Percentiles rank a stretch among this genome's conserved stretches.
These are phyloP conservation scores for Heliothis subflexa DNA, from an alignment of 1,140 invertebrate genomes.

Conservation along the genomic window DNA sequence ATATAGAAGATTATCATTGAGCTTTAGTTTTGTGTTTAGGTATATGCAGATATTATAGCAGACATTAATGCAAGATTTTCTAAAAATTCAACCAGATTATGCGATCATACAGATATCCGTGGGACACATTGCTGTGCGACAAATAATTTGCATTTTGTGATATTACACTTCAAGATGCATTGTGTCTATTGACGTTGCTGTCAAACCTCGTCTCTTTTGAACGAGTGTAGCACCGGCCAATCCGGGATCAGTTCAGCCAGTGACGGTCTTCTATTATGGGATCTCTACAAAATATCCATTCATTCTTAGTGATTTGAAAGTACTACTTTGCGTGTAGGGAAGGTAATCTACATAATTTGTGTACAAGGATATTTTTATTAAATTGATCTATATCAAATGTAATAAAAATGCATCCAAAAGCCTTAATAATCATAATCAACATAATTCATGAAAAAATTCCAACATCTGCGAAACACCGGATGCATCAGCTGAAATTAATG, in stretches of 20 bases:
- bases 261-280: slow-evolving; percentile 91
- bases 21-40: not conserved
- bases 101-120: slow-evolving; percentile 33
- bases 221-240: slow-evolving; percentile 97
- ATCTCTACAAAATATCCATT: slow-evolving; percentile 83
- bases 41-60: slow-evolving; percentile 4
- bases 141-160: slow-evolving; percentile 72
- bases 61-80: slow-evolving; percentile 44
- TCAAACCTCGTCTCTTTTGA: slow-evolving; percentile 92
- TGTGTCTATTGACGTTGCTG: slow-evolving; percentile 77
- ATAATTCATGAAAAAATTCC: slow-evolving; percentile 65
- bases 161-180: slow-evolving; percentile 77
- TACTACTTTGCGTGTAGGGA: not conserved
- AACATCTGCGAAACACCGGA: slow-evolving; percentile 80
- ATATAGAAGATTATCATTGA: not conserved
- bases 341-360: not conserved
- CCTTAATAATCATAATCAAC: slow-evolving; percentile 19
- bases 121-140: slow-evolving; percentile 64
- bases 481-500: slow-evolving; percentile 80
- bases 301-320: slow-evolving; percentile 65
- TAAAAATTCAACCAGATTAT: slow-evolving; percentile 39
- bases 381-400: not conserved
- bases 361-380: not conserved
- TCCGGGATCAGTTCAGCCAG: slow-evolving; percentile 98
- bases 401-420: not conserved